Conservation (phyloP, 2,113 vertebrate genomes). For the Cervus canadensis region DNA sequence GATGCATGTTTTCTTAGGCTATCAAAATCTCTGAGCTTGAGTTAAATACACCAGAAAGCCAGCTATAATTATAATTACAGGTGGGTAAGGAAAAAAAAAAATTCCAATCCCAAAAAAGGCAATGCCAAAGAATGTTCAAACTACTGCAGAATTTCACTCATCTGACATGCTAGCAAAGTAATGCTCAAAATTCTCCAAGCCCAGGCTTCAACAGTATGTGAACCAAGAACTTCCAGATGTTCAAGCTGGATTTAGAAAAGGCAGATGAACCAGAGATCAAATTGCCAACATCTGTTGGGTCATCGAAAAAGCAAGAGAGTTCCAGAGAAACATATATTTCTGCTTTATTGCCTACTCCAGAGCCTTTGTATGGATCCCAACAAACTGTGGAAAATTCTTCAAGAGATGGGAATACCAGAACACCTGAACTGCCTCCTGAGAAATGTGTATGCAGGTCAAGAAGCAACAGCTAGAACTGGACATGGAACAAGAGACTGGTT, state of each 20-base stretch:
- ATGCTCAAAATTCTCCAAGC: neutral
- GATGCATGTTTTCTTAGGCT: neutral
- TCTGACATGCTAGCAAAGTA: neutral
- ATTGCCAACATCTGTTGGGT: neutral
- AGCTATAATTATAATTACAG: neutral
- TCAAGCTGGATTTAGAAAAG: neutral
- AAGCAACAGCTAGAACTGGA: neutral
- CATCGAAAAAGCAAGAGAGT: neutral
- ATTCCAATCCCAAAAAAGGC: neutral
- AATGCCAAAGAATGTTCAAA: neutral
- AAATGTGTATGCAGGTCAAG: neutral
- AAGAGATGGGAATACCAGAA: neutral
- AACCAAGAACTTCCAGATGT: neutral
- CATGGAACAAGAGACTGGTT: neutral
- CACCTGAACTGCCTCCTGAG: neutral
- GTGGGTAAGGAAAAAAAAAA: neutral
- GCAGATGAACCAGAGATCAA: neutral
- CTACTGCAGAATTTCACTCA: neutral
- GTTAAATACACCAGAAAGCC: neutral
- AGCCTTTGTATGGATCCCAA: neutral
- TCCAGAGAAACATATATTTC: neutral
- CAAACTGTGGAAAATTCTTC: neutral
- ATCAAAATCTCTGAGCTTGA: neutral
- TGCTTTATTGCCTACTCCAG: neutral
- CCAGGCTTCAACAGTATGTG: neutral